These are phyloP conservation scores for Microctonus hyperodae DNA, from an alignment of 2,888 invertebrate genomes.

Conservation along the genomic window DNA sequence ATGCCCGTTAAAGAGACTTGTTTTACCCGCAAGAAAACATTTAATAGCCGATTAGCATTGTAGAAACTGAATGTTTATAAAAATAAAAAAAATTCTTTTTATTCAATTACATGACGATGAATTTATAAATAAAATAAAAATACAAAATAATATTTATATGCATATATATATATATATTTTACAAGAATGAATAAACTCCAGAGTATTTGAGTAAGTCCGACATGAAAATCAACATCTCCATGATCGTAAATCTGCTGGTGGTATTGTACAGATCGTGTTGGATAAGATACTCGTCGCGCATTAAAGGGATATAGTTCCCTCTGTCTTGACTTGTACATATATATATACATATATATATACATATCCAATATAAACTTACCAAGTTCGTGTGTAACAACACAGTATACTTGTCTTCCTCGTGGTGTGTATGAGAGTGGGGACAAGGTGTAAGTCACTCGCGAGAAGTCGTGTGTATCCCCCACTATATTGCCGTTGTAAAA, in stretches of 20 bases:
- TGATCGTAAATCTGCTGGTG: constrained; percentile 23
- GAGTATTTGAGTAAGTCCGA: constrained; percentile 9
- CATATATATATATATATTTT: not conserved
- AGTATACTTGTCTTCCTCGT: not conserved
- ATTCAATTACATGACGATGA: not conserved
- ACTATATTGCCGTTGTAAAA: constrained; percentile 22
- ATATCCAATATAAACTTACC: not conserved
- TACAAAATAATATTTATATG: not conserved
- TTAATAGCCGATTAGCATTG: constrained; percentile 9
- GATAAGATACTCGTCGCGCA: constrained; percentile 31
- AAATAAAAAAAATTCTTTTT: not conserved
- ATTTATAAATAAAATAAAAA: not conserved
- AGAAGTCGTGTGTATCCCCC: constrained; percentile 15
- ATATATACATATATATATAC: not conserved
- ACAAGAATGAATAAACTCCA: constrained; percentile 6
- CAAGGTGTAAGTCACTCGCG: constrained; percentile 13
- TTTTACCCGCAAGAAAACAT: not conserved
- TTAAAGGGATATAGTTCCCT: constrained; percentile 24
- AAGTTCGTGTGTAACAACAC: not conserved
- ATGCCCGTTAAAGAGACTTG: not conserved
- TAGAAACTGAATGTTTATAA: not conserved
- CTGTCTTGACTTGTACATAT: constrained; percentile 4
- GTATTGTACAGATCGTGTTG: constrained; percentile 28
- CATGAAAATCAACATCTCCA: constrained; percentile 24
- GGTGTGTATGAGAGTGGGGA: not conserved